Conservation (phyloP, 2,888 invertebrate species). For the Xanthostigma xanthostigma region DNA sequence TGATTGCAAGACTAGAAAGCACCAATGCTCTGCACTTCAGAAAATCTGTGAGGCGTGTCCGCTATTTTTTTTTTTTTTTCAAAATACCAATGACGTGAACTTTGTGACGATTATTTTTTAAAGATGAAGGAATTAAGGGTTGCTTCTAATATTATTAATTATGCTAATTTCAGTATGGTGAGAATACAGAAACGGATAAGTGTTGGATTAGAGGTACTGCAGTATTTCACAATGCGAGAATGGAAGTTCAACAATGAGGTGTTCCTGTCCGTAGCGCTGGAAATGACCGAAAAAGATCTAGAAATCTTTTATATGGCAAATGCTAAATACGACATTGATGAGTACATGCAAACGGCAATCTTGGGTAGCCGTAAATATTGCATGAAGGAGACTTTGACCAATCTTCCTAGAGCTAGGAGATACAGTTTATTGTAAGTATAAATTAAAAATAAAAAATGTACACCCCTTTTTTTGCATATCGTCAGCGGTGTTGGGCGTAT, state of each 20-base stretch:
- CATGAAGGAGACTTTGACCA: conserved; percentile 61
- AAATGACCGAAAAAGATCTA: conserved; percentile 36
- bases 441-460: no score
- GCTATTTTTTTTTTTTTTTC: no score
- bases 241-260: conserved; percentile 58
- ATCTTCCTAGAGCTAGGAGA: conserved; percentile 47
- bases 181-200: conserved; percentile 40
- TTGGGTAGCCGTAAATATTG: conserved; percentile 64
- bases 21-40: no score
- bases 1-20: no score
- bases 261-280: conserved; percentile 32
- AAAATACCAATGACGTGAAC: no score
- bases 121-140: no score
- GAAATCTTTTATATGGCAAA: conserved; percentile 37
- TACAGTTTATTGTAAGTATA: conserved; percentile 1
- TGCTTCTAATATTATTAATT: no score
- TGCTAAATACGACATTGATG: conserved; percentile 23
- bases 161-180: conserved; percentile 33
- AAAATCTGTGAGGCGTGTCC: no score
- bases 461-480: no score
- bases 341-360: conserved; percentile 50
- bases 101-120: no score
- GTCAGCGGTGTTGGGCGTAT: no score
- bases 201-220: conserved; percentile 43
- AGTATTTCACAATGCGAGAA: conserved; percentile 61